Evolutionary conservation across 2,888 invertebrate genomes (phyloP).

Genomic region (Stenichneumon culpator): DNA sequence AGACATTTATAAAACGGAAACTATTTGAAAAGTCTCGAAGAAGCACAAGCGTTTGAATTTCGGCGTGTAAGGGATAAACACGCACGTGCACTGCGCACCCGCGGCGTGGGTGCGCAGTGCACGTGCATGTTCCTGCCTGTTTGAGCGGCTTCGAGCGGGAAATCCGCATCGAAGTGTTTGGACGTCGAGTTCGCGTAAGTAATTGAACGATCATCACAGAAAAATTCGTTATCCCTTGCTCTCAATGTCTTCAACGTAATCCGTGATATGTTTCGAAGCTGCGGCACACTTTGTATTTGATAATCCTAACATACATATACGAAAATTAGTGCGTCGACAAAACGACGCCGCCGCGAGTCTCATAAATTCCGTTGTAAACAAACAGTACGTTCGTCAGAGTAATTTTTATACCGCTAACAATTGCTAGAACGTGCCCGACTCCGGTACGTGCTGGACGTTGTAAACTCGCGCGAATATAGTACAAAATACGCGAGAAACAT

Average conservation of each 20-base stretch:
- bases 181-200: not conserved
- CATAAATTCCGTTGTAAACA: not conserved
- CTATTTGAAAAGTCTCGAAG: too few relatives aligned
- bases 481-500: not conserved
- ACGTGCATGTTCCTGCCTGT: not conserved
- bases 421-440: not conserved
- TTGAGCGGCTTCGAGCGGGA: not conserved
- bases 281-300: not conserved
- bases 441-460: not conserved
- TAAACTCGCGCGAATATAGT: constrained; percentile 6
- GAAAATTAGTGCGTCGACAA: not conserved
- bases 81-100: too few relatives aligned
- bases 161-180: not conserved
- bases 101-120: not conserved
- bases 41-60: not conserved
- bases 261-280: not conserved
- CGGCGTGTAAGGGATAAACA: too few relatives aligned
- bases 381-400: not conserved
- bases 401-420: not conserved
- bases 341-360: not conserved
- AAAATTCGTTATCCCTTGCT: not conserved
- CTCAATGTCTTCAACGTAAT: not conserved
- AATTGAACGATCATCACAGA: not conserved
- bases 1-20: too few relatives aligned
- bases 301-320: not conserved